Conservation (phyloP, 2,888 invertebrate species). For the Tetragonula carbonaria region DNA sequence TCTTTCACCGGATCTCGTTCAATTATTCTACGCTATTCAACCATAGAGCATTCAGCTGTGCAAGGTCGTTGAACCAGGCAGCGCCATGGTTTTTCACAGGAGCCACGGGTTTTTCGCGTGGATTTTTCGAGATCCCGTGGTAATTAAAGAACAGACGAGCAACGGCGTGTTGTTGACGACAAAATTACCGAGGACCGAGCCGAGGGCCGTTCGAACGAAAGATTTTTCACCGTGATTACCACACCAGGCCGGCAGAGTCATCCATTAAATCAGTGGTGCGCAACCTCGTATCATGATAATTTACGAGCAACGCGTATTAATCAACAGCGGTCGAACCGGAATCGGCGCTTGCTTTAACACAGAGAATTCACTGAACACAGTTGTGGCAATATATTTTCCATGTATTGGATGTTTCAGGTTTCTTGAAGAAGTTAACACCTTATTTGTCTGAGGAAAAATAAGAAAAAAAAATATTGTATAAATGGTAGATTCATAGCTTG, state of each 20-base stretch:
- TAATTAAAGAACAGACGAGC: constrained; percentile 21
- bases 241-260: constrained; percentile 19
- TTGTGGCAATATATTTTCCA: not conserved
- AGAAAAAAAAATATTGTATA: not conserved
- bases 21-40: not conserved
- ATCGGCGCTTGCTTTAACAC: constrained; percentile 16
- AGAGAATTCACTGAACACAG: not conserved
- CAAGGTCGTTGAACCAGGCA: not conserved
- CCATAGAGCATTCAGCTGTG: not conserved
- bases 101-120: not conserved
- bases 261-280: constrained; percentile 51
- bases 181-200: constrained; percentile 8
- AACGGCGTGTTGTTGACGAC: constrained; percentile 10
- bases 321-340: constrained; percentile 33
- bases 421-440: not conserved
- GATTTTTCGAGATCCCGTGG: constrained; percentile 6
- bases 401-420: not conserved
- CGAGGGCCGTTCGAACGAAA: constrained; percentile 11
- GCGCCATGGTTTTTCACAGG: not conserved
- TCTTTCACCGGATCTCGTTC: not conserved
- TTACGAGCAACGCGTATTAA: constrained; percentile 42
- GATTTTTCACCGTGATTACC: constrained; percentile 26
- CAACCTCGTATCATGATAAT: constrained; percentile 37
- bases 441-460: not conserved
- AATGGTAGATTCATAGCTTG: not conserved